Conservation (phyloP, 2,888 invertebrate species). For the Pyrrhosoma nymphula region DNA sequence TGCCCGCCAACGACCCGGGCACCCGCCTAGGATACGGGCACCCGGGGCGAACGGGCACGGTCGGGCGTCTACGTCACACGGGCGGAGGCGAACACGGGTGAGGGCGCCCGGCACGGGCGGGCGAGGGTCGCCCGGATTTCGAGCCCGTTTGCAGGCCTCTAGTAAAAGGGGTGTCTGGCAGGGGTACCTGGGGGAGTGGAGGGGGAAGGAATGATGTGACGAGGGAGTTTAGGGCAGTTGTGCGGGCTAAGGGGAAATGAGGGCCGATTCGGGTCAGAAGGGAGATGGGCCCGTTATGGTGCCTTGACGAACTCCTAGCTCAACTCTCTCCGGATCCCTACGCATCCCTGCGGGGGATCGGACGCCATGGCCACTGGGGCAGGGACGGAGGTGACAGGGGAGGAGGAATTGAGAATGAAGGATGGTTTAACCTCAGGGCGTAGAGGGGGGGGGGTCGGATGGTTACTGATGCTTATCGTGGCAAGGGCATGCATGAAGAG, state of each 20-base stretch:
- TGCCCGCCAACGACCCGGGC: no score
- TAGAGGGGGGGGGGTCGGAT: no score
- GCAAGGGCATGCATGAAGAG: background rate
- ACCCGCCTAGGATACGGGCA: no score
- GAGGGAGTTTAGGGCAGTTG: background rate
- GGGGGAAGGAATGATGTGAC: background rate
- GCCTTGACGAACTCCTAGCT: background rate
- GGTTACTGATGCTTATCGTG: background rate
- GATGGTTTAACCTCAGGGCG: background rate
- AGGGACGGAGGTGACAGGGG: background rate
- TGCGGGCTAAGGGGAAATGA: background rate
- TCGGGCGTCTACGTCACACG: no score
- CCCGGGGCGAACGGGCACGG: no score
- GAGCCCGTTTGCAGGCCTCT: no score
- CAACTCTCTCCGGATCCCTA: background rate
- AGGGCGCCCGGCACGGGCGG: no score
- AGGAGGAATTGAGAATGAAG: background rate
- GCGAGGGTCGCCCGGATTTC: no score
- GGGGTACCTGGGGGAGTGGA: background rate
- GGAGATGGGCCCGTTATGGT: background rate
- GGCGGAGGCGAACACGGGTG: no score
- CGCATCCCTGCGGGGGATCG: background rate
- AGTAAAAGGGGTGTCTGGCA: background rate
- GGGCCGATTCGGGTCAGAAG: background rate
- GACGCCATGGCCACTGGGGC: background rate